Percentiles rank a stretch among this genome's conserved stretches.
phyloP scores from a whole-genome alignment of 1,140 invertebrate genomes.

The Dryas iulia region DNA sequence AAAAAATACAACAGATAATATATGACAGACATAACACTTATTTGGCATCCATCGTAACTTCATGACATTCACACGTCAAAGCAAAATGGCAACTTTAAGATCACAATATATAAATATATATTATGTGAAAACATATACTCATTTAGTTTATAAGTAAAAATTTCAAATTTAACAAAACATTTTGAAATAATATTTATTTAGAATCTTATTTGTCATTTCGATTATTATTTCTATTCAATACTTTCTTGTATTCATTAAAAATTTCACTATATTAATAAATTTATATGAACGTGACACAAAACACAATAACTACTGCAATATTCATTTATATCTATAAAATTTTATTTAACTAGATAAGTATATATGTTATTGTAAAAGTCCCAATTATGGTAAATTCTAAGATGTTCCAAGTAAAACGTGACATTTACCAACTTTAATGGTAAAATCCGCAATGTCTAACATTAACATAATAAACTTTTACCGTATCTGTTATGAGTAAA shows the following conservation, averaged over 20 bases:
- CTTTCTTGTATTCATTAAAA: neutral
- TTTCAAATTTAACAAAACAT: neutral
- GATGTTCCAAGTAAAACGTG: too few relatives aligned
- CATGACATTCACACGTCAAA: too few relatives aligned
- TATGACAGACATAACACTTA: constrained; percentile 18
- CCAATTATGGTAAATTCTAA: too few relatives aligned
- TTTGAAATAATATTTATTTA: neutral
- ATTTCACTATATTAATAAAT: neutral
- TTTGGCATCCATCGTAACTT: constrained; percentile 34
- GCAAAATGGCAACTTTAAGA: constrained; percentile 32
- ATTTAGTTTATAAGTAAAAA: neutral
- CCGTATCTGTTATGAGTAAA: too few relatives aligned
- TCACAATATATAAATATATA: constrained; percentile 16
- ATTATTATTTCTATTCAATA: neutral
- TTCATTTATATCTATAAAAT: constrained; percentile 8
- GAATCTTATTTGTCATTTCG: neutral
- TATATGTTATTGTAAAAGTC: too few relatives aligned
- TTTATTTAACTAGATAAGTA: constrained; percentile 12
- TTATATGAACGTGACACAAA: neutral
- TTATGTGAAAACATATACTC: too few relatives aligned
- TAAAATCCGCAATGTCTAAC: too few relatives aligned
- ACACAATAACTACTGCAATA: neutral
- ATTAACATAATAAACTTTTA: too few relatives aligned
- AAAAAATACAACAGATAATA: constrained; percentile 25
- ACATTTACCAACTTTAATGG: too few relatives aligned